phyloP scores from a whole-genome alignment of 35 echinoderm and acorn worm genomes.

The Antedon bifida region DNA sequence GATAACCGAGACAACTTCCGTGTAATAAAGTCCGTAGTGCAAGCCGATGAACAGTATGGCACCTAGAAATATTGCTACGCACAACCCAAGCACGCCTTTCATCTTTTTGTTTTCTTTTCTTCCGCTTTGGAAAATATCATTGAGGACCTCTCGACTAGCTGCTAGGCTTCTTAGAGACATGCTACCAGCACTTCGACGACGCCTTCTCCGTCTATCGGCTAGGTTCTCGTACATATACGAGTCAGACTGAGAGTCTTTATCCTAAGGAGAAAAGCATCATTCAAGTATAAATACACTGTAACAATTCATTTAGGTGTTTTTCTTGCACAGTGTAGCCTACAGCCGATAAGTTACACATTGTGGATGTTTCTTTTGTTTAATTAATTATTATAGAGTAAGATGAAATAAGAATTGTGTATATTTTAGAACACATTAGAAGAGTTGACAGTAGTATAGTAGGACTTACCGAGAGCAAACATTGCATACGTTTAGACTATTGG shows the following conservation, averaged over 20 bases:
- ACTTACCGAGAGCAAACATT: no score
- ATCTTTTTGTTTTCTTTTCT: slow-evolving; percentile 35
- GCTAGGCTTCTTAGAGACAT: slow-evolving; percentile 12
- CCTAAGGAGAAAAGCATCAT: neutral
- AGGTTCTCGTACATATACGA: neutral
- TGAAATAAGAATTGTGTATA: no score
- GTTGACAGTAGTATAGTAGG: no score
- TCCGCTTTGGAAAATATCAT: slow-evolving; percentile 64
- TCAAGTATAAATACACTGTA: no score
- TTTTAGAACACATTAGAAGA: no score
- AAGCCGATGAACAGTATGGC: slow-evolving; percentile 47
- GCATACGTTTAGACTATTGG: no score
- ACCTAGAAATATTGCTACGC: slow-evolving; percentile 50
- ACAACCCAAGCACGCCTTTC: slow-evolving; percentile 47
- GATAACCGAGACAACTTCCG: slow-evolving; percentile 23
- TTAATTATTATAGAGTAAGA: no score
- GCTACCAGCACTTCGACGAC: neutral
- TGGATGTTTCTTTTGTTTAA: no score
- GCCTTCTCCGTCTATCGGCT: neutral
- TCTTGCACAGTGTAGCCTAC: no score
- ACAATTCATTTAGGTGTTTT: no score
- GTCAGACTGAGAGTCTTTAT: neutral
- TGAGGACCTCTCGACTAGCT: slow-evolving; percentile 37
- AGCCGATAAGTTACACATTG: no score
- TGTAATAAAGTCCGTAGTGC: slow-evolving; percentile 53